Evolutionary conservation across 2,888 invertebrate genomes (phyloP).

Genomic region (Drosophila imparisetae): DNA sequence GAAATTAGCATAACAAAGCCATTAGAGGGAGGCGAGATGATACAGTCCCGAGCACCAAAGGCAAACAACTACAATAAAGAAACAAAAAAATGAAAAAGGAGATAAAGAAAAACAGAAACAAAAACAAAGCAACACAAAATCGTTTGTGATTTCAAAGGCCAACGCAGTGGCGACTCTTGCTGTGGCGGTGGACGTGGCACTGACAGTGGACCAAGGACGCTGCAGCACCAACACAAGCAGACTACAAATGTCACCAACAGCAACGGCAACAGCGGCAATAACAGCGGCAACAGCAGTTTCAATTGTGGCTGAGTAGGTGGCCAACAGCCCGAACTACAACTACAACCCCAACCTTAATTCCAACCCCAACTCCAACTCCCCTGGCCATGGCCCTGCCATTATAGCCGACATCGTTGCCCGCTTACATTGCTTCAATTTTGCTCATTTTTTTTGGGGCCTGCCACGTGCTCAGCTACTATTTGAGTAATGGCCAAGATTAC

Average conservation of each 20-base stretch:
- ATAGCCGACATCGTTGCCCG: conserved; percentile 24
- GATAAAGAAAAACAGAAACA: neutral
- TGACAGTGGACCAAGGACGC: conserved; percentile 54
- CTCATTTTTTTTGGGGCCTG: conserved; percentile 28
- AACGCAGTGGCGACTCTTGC: conserved; percentile 26
- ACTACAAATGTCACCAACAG: conserved; percentile 63
- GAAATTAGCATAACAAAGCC: conserved; percentile 78
- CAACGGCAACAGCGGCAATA: conserved; percentile 25
- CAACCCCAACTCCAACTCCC: neutral
- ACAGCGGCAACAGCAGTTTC: conserved; percentile 31
- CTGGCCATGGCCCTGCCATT: neutral
- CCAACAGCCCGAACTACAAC: conserved; percentile 6
- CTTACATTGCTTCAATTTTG: conserved; percentile 47
- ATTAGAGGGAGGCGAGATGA: conserved; percentile 49
- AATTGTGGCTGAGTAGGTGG: conserved; percentile 26
- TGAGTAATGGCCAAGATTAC: conserved; percentile 77
- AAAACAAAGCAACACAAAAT: conserved; percentile 13
- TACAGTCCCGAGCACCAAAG: conserved; percentile 12
- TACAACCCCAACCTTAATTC: neutral
- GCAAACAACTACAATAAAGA: conserved; percentile 12
- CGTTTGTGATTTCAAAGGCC: conserved; percentile 71
- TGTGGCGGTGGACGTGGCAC: conserved; percentile 37
- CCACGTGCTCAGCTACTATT: conserved; percentile 71
- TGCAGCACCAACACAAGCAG: conserved; percentile 33
- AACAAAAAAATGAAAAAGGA: neutral